Evolutionary conservation across 2,888 invertebrate species (phyloP).

Genomic region (Drosophila borealis): DNA sequence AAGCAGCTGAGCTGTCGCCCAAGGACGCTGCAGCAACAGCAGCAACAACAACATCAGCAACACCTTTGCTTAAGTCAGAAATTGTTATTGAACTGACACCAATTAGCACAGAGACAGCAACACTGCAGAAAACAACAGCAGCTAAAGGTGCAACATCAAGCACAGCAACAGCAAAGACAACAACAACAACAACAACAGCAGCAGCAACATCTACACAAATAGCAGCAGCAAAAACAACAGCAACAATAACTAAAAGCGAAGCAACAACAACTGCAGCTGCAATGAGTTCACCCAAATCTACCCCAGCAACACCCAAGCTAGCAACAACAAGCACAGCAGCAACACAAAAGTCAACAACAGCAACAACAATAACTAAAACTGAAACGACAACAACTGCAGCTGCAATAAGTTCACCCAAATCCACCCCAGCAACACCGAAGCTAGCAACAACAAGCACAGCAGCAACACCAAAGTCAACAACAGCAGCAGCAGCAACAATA

Average conservation of each 20-base stretch:
- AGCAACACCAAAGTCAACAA: not conserved
- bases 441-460: slow-evolving; percentile 1
- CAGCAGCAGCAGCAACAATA: slow-evolving; percentile 10
- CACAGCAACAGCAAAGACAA: slow-evolving; percentile 7
- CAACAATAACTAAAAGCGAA: not conserved
- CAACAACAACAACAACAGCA: slow-evolving; percentile 23
- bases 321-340: not conserved
- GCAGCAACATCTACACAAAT: slow-evolving; percentile 1
- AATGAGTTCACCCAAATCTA: slow-evolving; percentile 10
- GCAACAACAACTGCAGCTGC: slow-evolving; percentile 11
- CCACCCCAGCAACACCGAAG: slow-evolving; percentile 16
- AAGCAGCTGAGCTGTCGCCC: slow-evolving; percentile 31
- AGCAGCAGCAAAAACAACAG: slow-evolving; percentile 18
- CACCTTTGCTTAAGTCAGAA: slow-evolving; percentile 37
- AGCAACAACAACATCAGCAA: slow-evolving; percentile 58
- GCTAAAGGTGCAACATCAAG: not conserved
- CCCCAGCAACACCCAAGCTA: slow-evolving; percentile 13
- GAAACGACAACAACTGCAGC: slow-evolving; percentile 6
- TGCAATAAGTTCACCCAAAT: slow-evolving; percentile 10
- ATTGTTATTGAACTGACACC: slow-evolving; percentile 45
- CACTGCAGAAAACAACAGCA: slow-evolving; percentile 4
- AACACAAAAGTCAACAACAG: too few species aligned
- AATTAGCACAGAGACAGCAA: not conserved
- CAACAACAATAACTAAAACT: not conserved
- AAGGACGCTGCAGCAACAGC: slow-evolving; percentile 25